phyloP scores from a whole-genome alignment of 2,113 vertebrate species.

The Tursiops truncatus region DNA sequence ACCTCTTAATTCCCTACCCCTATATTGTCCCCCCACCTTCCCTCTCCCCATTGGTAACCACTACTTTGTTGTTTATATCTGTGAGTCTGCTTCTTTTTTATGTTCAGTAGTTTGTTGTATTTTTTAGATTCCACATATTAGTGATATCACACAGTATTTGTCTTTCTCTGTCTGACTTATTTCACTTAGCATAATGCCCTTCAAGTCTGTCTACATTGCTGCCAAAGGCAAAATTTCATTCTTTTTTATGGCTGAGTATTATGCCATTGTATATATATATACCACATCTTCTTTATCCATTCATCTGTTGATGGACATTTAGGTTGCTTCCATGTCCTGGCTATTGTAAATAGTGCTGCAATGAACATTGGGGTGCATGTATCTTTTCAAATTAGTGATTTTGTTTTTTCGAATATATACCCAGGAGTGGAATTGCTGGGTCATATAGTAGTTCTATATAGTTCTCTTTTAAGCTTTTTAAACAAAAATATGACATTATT shows the following conservation, averaged over 20 bases:
- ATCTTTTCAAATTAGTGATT: background rate
- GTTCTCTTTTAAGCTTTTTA: background rate
- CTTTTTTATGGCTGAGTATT: too few relatives aligned
- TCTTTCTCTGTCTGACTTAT: too few relatives aligned
- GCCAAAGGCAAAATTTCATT: too few relatives aligned
- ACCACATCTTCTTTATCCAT: too few relatives aligned
- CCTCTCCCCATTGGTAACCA: background rate
- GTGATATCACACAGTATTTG: too few relatives aligned
- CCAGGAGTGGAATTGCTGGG: background rate
- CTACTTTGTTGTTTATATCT: background rate
- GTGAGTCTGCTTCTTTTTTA: background rate
- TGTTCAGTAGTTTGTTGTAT: too few relatives aligned
- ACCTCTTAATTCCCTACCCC: background rate
- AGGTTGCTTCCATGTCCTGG: background rate
- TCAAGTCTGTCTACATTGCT: too few relatives aligned
- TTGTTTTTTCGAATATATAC: background rate
- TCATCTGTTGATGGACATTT: background rate
- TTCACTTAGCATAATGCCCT: too few relatives aligned
- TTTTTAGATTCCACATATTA: too few relatives aligned
- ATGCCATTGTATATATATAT: too few relatives aligned
- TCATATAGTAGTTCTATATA: background rate
- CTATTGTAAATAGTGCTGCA: background rate
- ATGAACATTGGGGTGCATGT: background rate
- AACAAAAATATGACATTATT: background rate
- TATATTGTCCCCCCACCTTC: background rate